Percentiles rank a stretch among this genome's conserved stretches.
phyloP scores from a whole-genome alignment of 2,797 vertebrate genomes.

The Helostoma temminkii region DNA sequence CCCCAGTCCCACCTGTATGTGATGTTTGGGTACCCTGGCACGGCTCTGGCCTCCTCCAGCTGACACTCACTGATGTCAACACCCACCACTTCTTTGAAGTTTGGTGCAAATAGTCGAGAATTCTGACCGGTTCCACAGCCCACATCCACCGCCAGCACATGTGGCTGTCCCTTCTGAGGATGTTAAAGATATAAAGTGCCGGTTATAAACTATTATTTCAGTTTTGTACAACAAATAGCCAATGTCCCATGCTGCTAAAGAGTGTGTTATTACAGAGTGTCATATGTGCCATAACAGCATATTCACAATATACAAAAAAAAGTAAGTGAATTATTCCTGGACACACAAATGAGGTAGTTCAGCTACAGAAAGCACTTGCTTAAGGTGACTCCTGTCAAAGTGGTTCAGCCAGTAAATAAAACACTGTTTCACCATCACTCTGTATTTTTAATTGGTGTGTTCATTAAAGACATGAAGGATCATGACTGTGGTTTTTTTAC shows the following conservation, averaged over 20 bases:
- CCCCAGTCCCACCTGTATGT: constrained; percentile 74
- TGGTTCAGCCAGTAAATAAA: too few relatives aligned
- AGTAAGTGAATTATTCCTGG: too few relatives aligned
- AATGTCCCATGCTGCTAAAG: too few relatives aligned
- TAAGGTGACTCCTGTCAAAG: too few relatives aligned
- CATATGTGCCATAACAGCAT: too few relatives aligned
- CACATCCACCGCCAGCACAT: constrained; percentile 81
- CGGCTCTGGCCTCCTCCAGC: constrained; percentile 76
- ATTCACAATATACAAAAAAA: too few relatives aligned
- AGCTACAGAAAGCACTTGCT: too few relatives aligned
- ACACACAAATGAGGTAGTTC: too few relatives aligned
- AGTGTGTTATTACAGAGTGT: not conserved
- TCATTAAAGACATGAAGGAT: too few relatives aligned
- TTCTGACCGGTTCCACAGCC: constrained; percentile 85
- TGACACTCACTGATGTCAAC: constrained; percentile 82
- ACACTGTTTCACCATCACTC: too few relatives aligned
- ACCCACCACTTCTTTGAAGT: constrained; percentile 81
- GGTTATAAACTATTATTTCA: not conserved
- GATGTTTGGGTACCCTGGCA: constrained; percentile 69
- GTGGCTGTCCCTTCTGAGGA: constrained; percentile 71
- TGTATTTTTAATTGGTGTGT: too few relatives aligned
- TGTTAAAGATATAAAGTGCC: not conserved
- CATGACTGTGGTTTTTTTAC: too few relatives aligned
- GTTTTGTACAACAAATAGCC: not conserved
- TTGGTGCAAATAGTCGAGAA: constrained; percentile 69